These are phyloP conservation scores for Spodoptera picta DNA, from an alignment of 2,888 invertebrate genomes.

Conservation along the genomic window DNA sequence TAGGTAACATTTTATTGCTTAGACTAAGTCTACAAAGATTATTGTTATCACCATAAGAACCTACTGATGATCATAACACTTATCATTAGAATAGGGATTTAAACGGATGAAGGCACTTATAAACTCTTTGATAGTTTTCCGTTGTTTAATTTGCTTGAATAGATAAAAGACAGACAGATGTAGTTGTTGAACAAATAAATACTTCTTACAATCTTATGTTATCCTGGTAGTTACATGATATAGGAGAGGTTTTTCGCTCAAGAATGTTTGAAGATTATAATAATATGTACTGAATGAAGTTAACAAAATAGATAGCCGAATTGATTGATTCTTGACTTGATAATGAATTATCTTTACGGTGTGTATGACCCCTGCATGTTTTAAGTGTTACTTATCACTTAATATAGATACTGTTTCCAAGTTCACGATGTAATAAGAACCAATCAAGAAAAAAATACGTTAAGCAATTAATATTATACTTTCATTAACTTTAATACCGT, in stretches of 20 bases:
- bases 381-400: no score
- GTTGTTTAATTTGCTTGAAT: constrained; percentile 6
- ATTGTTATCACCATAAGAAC: constrained; percentile 31
- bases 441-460: no score
- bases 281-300: no score
- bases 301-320: no score
- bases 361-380: no score
- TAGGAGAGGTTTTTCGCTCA: no score
- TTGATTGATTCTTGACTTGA: no score
- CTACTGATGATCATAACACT: constrained; percentile 15
- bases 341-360: no score
- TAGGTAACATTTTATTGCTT: constrained; percentile 10
- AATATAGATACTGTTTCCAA: no score
- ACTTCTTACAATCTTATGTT: constrained; percentile 4
- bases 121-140: constrained; percentile 15
- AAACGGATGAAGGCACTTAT: constrained; percentile 21
- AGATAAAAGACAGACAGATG: background rate
- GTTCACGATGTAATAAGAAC: no score
- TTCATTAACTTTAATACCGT: background rate
- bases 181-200: constrained; percentile 4
- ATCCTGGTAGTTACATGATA: constrained; percentile 6
- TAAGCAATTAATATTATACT: no score
- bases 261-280: no score
- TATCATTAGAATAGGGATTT: constrained; percentile 30
- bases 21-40: constrained; percentile 13